phyloP scores from a whole-genome alignment of 2,888 invertebrate genomes.

The Hydropsyche betteni region DNA sequence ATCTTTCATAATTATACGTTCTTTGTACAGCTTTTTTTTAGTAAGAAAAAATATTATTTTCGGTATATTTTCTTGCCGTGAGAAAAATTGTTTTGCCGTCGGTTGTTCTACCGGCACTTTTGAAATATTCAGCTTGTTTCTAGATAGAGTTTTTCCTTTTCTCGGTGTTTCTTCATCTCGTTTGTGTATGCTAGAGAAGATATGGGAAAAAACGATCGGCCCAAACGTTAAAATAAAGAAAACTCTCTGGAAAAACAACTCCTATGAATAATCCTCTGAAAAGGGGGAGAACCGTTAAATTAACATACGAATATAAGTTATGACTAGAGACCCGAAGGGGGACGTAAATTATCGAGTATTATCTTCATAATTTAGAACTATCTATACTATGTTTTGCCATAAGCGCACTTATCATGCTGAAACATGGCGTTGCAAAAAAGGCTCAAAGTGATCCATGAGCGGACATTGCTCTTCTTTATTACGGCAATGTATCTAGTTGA shows the following conservation, averaged over 20 bases:
- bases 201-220: not conserved
- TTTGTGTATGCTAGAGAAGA: not conserved
- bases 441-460: constrained; percentile 18
- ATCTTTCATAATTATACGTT: not conserved
- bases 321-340: too few relatives aligned
- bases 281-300: not conserved
- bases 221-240: constrained; percentile 22
- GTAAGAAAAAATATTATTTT: too few relatives aligned
- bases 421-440: constrained; percentile 4
- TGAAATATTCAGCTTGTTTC: constrained; percentile 29
- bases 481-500: constrained; percentile 18
- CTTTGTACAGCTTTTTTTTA: too few relatives aligned
- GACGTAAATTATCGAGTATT: constrained; percentile 7
- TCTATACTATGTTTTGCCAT: too few relatives aligned
- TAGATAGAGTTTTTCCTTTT: constrained; percentile 4
- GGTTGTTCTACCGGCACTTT: constrained; percentile 22
- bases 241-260: constrained; percentile 7
- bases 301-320: not conserved
- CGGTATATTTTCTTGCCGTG: too few relatives aligned
- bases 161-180: not conserved
- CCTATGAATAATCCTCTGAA: constrained; percentile 14
- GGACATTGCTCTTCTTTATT: constrained; percentile 26
- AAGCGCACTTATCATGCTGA: not conserved
- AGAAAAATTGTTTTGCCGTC: constrained; percentile 26
- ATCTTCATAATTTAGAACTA: constrained; percentile 1